Evolutionary conservation across 1,140 invertebrate genomes (phyloP).

Genomic region (Cecropterus lyciades): DNA sequence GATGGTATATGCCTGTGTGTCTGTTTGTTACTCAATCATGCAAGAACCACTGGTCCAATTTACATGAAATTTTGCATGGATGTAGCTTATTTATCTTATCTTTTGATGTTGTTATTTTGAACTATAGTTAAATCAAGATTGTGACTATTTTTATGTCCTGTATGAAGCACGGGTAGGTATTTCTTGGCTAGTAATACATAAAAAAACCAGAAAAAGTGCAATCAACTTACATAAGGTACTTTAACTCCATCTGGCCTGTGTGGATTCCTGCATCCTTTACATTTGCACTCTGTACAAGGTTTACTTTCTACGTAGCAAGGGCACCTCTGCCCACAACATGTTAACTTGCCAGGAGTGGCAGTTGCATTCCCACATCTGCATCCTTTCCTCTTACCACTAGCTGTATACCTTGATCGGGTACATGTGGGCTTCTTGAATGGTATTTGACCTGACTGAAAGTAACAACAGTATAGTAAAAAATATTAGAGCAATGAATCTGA

Average conservation of each 20-base stretch:
- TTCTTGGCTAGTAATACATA: too few relatives aligned
- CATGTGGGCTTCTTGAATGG: conserved; percentile 84
- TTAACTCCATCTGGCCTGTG: conserved; percentile 92
- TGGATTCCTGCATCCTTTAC: conserved; percentile 96
- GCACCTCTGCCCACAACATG: conserved; percentile 96
- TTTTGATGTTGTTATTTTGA: too few relatives aligned
- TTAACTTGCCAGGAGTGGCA: conserved; percentile 93
- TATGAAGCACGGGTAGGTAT: too few relatives aligned
- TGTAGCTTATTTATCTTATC: too few relatives aligned
- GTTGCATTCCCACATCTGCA: conserved; percentile 97
- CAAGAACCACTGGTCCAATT: too few relatives aligned
- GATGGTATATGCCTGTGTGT: too few relatives aligned
- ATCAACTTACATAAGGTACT: conserved; percentile 73
- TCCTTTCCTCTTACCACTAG: conserved; percentile 87
- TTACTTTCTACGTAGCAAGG: conserved; percentile 96
- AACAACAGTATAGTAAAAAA: conserved; percentile 1
- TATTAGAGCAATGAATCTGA: too few relatives aligned
- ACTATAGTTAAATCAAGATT: too few relatives aligned
- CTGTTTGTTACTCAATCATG: too few relatives aligned
- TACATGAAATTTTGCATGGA: too few relatives aligned
- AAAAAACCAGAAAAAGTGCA: conserved; percentile 2
- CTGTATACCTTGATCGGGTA: conserved; percentile 67
- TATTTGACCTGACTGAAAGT: conserved; percentile 71
- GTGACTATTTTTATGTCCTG: too few relatives aligned
- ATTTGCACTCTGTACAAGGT: conserved; percentile 94